Evolutionary conservation across 2,888 invertebrate genomes (phyloP), one percentile per base, ranked within the genome.

Genomic region (Hylaea fasciaria): DNA sequence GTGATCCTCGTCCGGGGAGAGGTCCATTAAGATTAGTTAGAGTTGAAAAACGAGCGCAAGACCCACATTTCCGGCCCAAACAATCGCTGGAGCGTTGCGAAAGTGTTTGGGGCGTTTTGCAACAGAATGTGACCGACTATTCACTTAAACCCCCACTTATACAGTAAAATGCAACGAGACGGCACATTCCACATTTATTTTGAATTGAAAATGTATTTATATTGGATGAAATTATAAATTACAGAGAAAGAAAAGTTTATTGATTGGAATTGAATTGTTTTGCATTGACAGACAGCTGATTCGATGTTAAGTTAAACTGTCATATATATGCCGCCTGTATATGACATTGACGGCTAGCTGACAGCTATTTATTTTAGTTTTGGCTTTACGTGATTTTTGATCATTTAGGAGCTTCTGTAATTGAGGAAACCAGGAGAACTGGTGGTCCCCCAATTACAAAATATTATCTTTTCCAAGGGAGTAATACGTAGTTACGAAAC

Each of bases 1-100:
- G 82, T 96, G 94, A 77, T 96, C 96, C 73, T 96, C 96, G 74
- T 96, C 95, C n/a, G 95, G 95, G n/a, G 95, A 95, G 57, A 95
- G 93, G 85, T 95, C 95, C 91, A 95, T 93, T 79, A 69, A 69
- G 57, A 57, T 62, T 7, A 50, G 63, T 76, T 77, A 60, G 62
- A 70, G 64, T 66, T 59, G 58, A 76, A 76, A 75, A 73, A 77
- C 63, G 68, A 67, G 66, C 71, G 65, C 72, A 80, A 78, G 78
- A 74, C 72, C 65, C 63, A 80, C 79, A 81, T 88, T 85, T 85
- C 85, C 84, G 83, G 80, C 67, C 69, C 62, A 68, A 73, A 80
- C 70, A 80, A 56, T 70, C 86, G 80, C 69, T 88, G 76, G 78
- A 83, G 81, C 91, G 88, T 87, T 84, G 77, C 88, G 72, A 78